Evolutionary conservation across 2,113 vertebrate genomes (phyloP), one percentile per base, ranked within the genome.

Genomic region (Tapirus terrestris): DNA sequence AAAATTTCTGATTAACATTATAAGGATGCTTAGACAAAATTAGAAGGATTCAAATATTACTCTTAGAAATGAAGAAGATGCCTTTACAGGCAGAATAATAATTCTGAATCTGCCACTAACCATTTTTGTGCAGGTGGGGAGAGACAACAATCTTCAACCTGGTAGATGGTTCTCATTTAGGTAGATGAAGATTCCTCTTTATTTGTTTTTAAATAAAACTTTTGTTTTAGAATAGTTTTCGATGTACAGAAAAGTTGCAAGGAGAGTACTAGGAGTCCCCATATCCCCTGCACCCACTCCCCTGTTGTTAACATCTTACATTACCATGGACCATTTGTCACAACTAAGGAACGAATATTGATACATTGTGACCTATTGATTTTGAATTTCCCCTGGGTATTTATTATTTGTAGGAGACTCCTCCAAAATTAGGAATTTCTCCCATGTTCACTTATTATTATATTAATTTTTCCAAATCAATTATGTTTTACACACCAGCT

Each of bases 221-320:
- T 75, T 83, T 76, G 56, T 82, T 83, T 89, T 77, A 65, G 18
- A 92, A 87, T 45, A 36, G 31, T 83, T 96, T 89, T 60, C 21
- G 14, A 48, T 56, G 6, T 51, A 29, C 12, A 89, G 63, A 81
- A 83, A 76, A 65, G 29, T 88, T 65, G 29, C 43, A 79, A 73
- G 87, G 33, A 70, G n/a, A 29, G 27, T 43, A n/a, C 21, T 31
- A 20, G 23, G 39, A 65, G 7, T n/a, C 4, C 17, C 39, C 4
- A 3, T 65, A 8, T 61, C 56, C 25, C 31, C 33, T 39, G 23
- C 1, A 29, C n/a, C 27, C 3, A 4, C 1, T 33, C 17, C 13
- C 21, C 29, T 58, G 3, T 76, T 63, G 39, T 77, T 82, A 51
- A 31, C 21, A 45, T 85, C 67, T 73, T 65, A 17, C 0, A 5